phyloP scores from a whole-genome alignment of 2,888 invertebrate genomes.

The Eupithecia inturbata region DNA sequence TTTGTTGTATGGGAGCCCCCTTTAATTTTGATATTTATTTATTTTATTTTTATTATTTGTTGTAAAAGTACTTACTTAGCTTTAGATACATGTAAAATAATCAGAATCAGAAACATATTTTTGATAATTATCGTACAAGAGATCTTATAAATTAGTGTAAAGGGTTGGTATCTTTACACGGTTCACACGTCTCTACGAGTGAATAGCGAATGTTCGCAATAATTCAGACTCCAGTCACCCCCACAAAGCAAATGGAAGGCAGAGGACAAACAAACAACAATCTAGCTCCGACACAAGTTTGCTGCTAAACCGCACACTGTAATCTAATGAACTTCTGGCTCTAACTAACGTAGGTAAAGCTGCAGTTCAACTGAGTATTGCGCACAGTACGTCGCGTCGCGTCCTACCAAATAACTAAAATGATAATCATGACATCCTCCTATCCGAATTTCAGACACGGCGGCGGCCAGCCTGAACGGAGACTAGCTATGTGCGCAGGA shows the following conservation, averaged over 20 bases:
- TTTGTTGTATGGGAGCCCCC: too few species aligned
- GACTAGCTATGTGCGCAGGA: background rate
- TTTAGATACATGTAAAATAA: too few species aligned
- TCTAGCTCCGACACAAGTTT: conserved; percentile 22
- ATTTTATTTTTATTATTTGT: too few species aligned
- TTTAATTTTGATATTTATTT: too few species aligned
- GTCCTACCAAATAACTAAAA: background rate
- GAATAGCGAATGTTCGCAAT: background rate
- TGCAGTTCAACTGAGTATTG: background rate
- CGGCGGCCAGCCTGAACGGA: background rate
- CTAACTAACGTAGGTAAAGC: conserved; percentile 9
- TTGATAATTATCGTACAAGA: too few species aligned
- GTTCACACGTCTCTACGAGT: background rate
- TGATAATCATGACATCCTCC: background rate
- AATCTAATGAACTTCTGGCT: conserved; percentile 24
- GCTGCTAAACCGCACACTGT: conserved; percentile 26
- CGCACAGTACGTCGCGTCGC: too few species aligned
- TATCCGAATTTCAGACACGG: background rate
- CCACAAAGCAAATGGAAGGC: conserved; percentile 20
- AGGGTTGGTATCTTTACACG: background rate
- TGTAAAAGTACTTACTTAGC: too few species aligned
- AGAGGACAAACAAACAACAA: conserved; percentile 22
- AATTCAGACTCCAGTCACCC: conserved; percentile 14
- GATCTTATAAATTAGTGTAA: too few species aligned
- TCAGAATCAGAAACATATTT: too few species aligned